Evolutionary conservation across 2,797 vertebrate species (phyloP), one percentile per base, ranked within the genome.

Genomic region (Halcyon leucocephala): DNA sequence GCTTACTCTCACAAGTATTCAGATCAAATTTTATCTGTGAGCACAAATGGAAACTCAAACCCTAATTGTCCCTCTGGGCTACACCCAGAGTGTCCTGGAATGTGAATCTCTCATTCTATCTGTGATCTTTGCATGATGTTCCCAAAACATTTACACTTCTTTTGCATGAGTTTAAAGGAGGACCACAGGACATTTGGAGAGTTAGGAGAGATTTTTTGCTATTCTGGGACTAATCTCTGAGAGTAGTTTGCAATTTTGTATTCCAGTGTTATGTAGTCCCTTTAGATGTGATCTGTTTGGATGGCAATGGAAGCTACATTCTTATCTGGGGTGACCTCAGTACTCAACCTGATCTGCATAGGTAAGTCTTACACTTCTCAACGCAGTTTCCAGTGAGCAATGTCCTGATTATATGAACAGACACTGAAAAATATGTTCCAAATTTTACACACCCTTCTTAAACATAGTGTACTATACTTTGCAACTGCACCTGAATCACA

Each of bases 361-460:
- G 39, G 10, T 39, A 62, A 46, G 20, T n/a, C 66, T 67, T 58
- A 14, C 26, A 82, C 29, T 48, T 19, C 62, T 86, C 66, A 70
- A 1, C 10, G 4, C 26, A 26, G 10, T 64, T 95, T 77, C 52
- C 67, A 49, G 4, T 80, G 44, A 89, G 57, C 54, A 67, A 8
- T 2, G 11, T 80, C 29, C 64, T 44, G 55, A 52, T 87, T 42
- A 64, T 29, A 25, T 1, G 42, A 70, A 90, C 16, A 72, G 66
- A 35, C 64, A 42, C 46, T 80, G 61, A 85, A 92, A 94, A 82
- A 46, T 54, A 31, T 1, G 16, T 67, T 86, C 77, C 67, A 64
- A 8, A 64, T 67, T 89, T 94, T 82, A 93, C 93, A 96, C 77
- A 39, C 88, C 93, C 88, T 90, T 84, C 67, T 90, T 94, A 94